Evolutionary conservation across 2,797 vertebrate genomes (phyloP).

Genomic region (Protonibea diacanthus): DNA sequence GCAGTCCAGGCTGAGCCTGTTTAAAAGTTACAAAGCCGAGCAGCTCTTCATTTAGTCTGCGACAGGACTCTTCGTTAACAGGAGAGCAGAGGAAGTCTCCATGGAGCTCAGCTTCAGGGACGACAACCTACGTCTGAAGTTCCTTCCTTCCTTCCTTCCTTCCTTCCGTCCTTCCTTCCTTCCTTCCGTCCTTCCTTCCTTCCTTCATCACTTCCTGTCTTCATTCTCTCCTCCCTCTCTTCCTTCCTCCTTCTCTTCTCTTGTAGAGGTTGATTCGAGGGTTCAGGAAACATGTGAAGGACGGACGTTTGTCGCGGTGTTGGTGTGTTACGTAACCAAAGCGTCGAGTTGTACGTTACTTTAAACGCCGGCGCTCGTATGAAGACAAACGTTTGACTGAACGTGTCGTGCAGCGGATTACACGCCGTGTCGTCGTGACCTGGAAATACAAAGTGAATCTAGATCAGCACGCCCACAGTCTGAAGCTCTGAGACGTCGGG

Average conservation of each 20-base stretch:
- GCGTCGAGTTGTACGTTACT: slow-evolving; percentile 1
- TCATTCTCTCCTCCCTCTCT: too few species aligned
- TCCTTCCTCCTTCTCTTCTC: too few species aligned
- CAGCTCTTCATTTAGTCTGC: slow-evolving; percentile 61
- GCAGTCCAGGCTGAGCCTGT: slow-evolving; percentile 18
- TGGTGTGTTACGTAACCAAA: slow-evolving; percentile 35
- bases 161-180: too few species aligned
- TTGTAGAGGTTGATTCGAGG: neutral
- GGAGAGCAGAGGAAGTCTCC: slow-evolving; percentile 37
- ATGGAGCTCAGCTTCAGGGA: slow-evolving; percentile 41
- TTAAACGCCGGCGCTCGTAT: slow-evolving; percentile 16
- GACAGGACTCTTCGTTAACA: slow-evolving; percentile 55
- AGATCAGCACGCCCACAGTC: slow-evolving; percentile 64
- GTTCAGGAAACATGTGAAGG: slow-evolving; percentile 27
- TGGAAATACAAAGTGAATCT: slow-evolving; percentile 68
- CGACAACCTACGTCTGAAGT: too few species aligned
- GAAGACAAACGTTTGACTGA: neutral
- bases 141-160: too few species aligned
- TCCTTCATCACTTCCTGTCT: too few species aligned
- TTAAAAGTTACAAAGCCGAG: slow-evolving; percentile 48
- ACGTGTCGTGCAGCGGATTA: slow-evolving; percentile 4
- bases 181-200: too few species aligned
- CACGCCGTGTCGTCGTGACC: slow-evolving; percentile 53
- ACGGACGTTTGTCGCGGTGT: neutral
- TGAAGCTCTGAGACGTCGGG: slow-evolving; percentile 27